Percentiles rank a stretch among this genome's conserved stretches.
phyloP scores from a whole-genome alignment of 2,113 vertebrate species.

The Coryphaenoides rupestris region DNA sequence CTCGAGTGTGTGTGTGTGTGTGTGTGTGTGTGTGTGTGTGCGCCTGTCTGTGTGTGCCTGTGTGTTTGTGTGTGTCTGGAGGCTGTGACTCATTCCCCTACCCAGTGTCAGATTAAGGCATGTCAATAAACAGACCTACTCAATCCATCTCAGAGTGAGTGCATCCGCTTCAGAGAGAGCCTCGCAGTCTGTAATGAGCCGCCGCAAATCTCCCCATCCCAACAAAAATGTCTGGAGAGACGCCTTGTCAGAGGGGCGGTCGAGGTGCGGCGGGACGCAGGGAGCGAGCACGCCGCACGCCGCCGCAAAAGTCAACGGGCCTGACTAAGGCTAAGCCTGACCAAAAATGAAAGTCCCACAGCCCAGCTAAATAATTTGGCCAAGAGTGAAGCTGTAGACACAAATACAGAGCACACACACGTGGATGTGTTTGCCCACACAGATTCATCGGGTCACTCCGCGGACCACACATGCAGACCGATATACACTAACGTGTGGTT shows the following conservation, averaged over 20 bases:
- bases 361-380: conserved; percentile 16
- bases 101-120: conserved; percentile 69
- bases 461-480: not conserved
- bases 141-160: conserved; percentile 75
- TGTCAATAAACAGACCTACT: conserved; percentile 77
- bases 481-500: no score
- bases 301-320: conserved; percentile 46
- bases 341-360: conserved; percentile 26
- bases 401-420: no score
- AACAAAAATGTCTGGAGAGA: conserved; percentile 70
- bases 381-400: not conserved
- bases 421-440: no score
- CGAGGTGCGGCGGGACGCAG: conserved; percentile 17
- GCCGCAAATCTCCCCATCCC: conserved; percentile 72
- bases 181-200: conserved; percentile 72
- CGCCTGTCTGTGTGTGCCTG: not conserved
- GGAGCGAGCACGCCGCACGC: no score
- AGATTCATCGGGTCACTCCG: not conserved
- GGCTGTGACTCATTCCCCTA: not conserved
- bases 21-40: not conserved
- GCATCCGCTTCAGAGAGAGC: conserved; percentile 60
- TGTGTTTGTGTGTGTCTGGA: not conserved
- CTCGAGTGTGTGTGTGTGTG: no score
- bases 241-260: conserved; percentile 67
- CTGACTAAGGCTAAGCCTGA: conserved; percentile 49